Conservation (phyloP, 2,888 invertebrate species). For the Pristionchus japonicus region DNA sequence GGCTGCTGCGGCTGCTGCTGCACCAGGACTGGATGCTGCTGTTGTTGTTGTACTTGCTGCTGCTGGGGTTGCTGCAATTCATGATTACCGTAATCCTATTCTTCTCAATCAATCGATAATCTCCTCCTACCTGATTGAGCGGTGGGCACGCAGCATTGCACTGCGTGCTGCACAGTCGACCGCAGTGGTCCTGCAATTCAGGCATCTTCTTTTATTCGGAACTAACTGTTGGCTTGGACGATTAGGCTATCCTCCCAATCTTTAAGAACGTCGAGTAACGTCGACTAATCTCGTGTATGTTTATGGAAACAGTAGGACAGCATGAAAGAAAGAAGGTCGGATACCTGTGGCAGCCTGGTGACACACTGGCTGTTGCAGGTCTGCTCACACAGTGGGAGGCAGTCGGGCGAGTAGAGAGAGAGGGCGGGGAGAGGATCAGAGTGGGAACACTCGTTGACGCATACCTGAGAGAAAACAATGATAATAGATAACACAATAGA, state of each 20-base stretch:
- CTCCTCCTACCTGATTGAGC: not conserved
- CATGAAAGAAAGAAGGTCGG: no score
- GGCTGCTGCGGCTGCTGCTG: not conserved
- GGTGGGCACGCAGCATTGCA: conserved; percentile 45
- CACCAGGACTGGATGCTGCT: not conserved
- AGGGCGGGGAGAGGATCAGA: conserved; percentile 39
- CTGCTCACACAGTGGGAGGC: conserved; percentile 46
- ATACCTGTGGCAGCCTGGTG: conserved; percentile 37
- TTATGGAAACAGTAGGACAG: no score
- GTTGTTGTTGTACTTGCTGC: not conserved
- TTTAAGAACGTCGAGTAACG: no score
- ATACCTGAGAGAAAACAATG: no score
- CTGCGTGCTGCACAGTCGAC: conserved; percentile 35
- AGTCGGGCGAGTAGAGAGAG: conserved; percentile 46
- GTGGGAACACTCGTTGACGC: conserved; percentile 25
- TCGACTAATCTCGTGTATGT: no score
- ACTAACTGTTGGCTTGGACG: no score
- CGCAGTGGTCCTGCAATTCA: conserved; percentile 43
- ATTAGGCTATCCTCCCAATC: no score
- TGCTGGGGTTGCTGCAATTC: not conserved
- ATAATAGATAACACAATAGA: no score
- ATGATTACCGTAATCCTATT: not conserved
- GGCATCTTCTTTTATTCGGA: not conserved
- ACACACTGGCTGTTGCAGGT: conserved; percentile 47
- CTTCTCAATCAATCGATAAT: not conserved